Conservation (phyloP, 2,113 vertebrate species). For the Colaptes auratus region DNA sequence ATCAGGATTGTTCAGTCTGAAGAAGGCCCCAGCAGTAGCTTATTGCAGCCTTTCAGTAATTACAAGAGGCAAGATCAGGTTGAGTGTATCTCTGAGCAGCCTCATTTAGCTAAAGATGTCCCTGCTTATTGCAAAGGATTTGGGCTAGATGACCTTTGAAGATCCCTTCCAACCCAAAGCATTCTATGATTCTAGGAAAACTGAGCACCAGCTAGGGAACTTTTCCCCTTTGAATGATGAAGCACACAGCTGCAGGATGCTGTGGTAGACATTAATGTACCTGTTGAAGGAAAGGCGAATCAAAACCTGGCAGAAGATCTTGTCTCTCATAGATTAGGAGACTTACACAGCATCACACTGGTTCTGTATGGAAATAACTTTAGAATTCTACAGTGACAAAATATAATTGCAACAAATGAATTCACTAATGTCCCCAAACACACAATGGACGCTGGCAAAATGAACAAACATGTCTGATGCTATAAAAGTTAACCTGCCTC, state of each 20-base stretch:
- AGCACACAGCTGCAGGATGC: background rate
- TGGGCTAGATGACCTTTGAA: too few species aligned
- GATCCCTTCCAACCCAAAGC: too few species aligned
- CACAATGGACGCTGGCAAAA: background rate
- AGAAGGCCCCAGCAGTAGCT: background rate
- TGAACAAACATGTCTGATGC: background rate
- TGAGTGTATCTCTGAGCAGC: too few species aligned
- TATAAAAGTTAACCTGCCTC: background rate
- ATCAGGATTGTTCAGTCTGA: background rate
- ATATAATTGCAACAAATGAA: background rate
- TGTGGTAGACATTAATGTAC: background rate
- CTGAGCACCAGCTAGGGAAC: accelerated
- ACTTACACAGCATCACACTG: background rate
- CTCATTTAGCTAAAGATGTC: too few species aligned
- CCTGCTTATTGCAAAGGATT: too few species aligned
- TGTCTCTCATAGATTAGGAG: background rate
- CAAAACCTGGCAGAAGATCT: background rate
- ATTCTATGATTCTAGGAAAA: background rate
- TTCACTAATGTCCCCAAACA: background rate
- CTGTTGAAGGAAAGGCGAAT: background rate
- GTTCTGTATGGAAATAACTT: background rate
- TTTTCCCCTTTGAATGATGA: background rate
- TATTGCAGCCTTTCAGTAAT: too few species aligned
- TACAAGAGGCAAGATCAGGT: too few species aligned
- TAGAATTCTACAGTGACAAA: background rate